Evolutionary conservation across 2,113 vertebrate genomes (phyloP).

Genomic region (Poeciliopsis turrubarensis): DNA sequence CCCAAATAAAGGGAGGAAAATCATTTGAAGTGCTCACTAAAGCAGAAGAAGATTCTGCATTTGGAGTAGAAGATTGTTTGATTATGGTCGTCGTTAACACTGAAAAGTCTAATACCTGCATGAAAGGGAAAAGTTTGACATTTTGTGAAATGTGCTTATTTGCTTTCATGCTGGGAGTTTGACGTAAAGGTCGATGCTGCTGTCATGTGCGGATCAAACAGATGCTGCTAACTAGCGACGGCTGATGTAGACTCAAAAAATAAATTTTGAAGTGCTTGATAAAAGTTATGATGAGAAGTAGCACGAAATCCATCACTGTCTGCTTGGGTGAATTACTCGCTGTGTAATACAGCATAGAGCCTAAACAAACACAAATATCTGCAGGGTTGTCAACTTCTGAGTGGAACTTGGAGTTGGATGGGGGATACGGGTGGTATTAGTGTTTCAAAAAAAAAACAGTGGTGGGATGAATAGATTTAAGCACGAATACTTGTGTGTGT

Average conservation of each 20-base stretch:
- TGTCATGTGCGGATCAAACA: constrained; percentile 1
- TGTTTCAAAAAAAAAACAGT: neutral
- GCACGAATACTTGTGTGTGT: neutral
- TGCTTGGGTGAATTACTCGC: neutral
- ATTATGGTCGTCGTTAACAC: neutral
- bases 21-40: neutral
- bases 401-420: too few species aligned
- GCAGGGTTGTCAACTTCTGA: neutral
- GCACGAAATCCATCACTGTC: neutral
- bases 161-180: constrained; percentile 3
- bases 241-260: neutral
- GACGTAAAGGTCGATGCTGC: constrained; percentile 2
- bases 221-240: neutral
- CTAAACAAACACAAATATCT: neutral
- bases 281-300: neutral
- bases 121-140: constrained; percentile 7
- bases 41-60: neutral
- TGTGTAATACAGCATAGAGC: neutral
- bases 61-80: neutral
- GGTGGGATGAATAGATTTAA: neutral
- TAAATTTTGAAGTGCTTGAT: neutral
- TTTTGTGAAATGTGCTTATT: constrained; percentile 6
- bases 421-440: neutral
- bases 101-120: neutral
- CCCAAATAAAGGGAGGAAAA: constrained; percentile 11